Evolutionary conservation across 2,888 invertebrate species (phyloP).

Genomic region (Chamaedrilus cognettii): DNA sequence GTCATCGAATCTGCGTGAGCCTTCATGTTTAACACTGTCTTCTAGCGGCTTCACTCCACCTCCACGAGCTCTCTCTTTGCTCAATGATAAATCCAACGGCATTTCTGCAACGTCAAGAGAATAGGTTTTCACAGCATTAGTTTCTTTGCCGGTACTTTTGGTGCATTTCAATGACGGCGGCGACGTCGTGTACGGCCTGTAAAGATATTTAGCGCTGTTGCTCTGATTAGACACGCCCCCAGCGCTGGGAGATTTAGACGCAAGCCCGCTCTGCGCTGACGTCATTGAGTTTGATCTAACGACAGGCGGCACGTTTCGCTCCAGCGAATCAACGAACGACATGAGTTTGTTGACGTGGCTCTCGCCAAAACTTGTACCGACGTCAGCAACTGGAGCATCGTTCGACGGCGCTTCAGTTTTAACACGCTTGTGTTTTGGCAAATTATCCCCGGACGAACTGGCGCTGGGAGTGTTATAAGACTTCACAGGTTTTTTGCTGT

Average conservation of each 20-base stretch:
- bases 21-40: not conserved
- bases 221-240: not conserved
- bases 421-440: no score
- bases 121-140: no score
- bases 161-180: not conserved
- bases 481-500: no score
- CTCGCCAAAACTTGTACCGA: constrained; percentile 8
- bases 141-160: not conserved
- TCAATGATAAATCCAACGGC: constrained; percentile 1
- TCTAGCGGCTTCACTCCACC: not conserved
- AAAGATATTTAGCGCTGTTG: not conserved
- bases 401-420: no score
- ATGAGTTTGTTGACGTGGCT: constrained; percentile 27
- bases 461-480: no score
- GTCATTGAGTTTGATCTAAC: not conserved
- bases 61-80: not conserved
- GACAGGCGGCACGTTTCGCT: not conserved
- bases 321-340: constrained; percentile 27
- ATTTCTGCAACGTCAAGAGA: not conserved
- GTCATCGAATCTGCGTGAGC: no score
- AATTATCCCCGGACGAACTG: no score
- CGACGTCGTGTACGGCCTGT: not conserved
- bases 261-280: not conserved
- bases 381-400: no score
- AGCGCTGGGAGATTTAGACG: not conserved